These are phyloP conservation scores for Erebia palarica DNA, from an alignment of 2,888 invertebrate genomes.

Conservation along the genomic window DNA sequence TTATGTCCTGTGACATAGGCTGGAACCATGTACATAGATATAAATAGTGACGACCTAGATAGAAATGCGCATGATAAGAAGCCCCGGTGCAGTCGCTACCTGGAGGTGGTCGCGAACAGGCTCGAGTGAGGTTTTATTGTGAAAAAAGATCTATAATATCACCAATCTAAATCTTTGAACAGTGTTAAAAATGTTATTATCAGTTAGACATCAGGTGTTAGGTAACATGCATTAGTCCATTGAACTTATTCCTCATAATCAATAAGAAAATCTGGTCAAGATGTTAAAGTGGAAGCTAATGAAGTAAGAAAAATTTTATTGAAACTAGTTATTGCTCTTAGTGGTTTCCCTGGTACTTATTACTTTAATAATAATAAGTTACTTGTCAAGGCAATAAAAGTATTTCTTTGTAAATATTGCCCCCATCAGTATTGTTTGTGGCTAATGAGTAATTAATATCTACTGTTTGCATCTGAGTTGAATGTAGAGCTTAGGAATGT, in stretches of 20 bases:
- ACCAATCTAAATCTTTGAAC: not conserved
- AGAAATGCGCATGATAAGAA: slow-evolving; percentile 50
- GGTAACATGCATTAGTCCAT: slow-evolving; percentile 12
- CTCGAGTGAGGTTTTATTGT: slow-evolving; percentile 1
- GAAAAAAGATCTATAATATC: not conserved
- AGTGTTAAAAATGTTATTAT: slow-evolving; percentile 10
- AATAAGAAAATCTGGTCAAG: slow-evolving; percentile 12
- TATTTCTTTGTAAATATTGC: too few relatives aligned
- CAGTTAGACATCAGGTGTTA: not conserved
- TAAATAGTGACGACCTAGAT: slow-evolving; percentile 44
- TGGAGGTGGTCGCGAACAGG: slow-evolving; percentile 30
- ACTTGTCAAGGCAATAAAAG: not conserved
- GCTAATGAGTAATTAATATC: too few relatives aligned
- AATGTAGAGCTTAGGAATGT: too few relatives aligned
- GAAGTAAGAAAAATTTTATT: slow-evolving; percentile 14
- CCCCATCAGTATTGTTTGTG: too few relatives aligned
- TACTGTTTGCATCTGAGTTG: too few relatives aligned
- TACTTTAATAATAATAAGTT: not conserved
- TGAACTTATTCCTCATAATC: not conserved
- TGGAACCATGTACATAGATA: slow-evolving; percentile 35
- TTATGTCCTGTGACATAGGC: slow-evolving; percentile 37
- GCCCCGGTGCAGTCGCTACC: slow-evolving; percentile 35
- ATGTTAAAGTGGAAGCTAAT: slow-evolving; percentile 21
- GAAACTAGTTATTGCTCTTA: not conserved
- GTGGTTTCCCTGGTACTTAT: not conserved